A percentile compares a stretch with the other conserved stretches of the same genome.
These are phyloP conservation scores for Melieria picta DNA, from an alignment of 2,888 invertebrate species.

Conservation along the genomic window DNA sequence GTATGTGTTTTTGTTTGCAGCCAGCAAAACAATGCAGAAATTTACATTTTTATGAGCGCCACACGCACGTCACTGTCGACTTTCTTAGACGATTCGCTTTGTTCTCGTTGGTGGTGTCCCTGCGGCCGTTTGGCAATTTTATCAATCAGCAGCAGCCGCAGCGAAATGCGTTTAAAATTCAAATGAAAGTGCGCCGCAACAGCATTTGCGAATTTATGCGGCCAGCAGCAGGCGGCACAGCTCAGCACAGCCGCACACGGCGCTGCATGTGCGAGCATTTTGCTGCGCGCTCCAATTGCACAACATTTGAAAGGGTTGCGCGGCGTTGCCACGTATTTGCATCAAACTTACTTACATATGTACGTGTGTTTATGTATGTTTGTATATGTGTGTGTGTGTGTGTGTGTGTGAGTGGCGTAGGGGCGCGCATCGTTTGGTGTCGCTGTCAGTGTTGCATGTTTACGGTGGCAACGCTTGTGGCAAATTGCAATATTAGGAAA, in stretches of 20 bases:
- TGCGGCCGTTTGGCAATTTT: conserved; percentile 23
- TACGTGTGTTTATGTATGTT: neutral
- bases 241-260: neutral
- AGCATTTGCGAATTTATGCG: conserved; percentile 21
- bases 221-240: neutral
- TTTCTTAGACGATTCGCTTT: neutral
- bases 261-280: neutral
- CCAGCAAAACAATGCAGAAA: conserved; percentile 3
- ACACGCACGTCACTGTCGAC: conserved; percentile 7
- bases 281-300: too few species aligned
- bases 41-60: conserved; percentile 25
- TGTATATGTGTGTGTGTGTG: neutral
- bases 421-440: neutral
- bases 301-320: too few species aligned
- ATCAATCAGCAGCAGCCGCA: conserved; percentile 29
- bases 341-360: neutral
- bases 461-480: conserved; percentile 18
- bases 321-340: too few species aligned
- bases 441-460: too few species aligned
- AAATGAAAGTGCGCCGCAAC: conserved; percentile 53
- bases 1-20: neutral
- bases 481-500: conserved; percentile 32
- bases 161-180: conserved; percentile 57
- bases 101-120: neutral
- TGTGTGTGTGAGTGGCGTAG: neutral